A percentile compares a stretch with the other conserved stretches of the same genome.
Evolutionary conservation across 2,113 vertebrate genomes (phyloP).

Genomic region (Tringa solitaria): DNA sequence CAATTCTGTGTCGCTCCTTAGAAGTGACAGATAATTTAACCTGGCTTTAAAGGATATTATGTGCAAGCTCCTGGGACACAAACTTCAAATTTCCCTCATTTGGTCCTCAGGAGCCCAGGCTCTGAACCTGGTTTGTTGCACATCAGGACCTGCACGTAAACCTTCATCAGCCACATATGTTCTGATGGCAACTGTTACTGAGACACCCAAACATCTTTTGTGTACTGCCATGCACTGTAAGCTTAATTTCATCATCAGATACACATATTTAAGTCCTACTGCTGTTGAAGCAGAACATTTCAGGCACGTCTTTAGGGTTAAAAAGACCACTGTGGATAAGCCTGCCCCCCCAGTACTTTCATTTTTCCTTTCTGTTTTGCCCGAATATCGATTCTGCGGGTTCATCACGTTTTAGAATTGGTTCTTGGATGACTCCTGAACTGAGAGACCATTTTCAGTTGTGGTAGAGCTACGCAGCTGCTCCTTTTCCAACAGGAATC

Average conservation of each 20-base stretch:
- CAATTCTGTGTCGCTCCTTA: neutral
- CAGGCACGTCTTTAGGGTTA: neutral
- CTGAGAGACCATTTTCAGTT: constrained; percentile 42
- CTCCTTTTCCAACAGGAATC: constrained; percentile 15
- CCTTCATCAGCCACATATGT: neutral
- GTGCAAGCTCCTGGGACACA: neutral
- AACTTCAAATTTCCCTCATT: neutral
- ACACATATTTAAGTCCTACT: neutral
- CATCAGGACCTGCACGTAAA: neutral
- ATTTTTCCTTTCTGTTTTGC: neutral
- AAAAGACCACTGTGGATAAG: neutral
- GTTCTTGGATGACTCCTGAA: constrained; percentile 43
- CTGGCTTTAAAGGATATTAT: neutral
- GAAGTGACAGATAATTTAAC: neutral
- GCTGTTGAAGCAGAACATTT: neutral
- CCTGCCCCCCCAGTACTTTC: neutral
- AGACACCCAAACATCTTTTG: neutral
- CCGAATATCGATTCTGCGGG: neutral
- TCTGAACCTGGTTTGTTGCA: neutral
- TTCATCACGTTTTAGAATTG: neutral
- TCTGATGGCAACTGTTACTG: neutral
- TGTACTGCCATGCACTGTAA: neutral
- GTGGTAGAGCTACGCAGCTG: constrained; percentile 19
- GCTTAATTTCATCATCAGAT: neutral
- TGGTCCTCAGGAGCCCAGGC: neutral